Base-by-base conservation (phyloP, 1,140 invertebrate genomes). In the Sminthurinus signatus region DNA sequence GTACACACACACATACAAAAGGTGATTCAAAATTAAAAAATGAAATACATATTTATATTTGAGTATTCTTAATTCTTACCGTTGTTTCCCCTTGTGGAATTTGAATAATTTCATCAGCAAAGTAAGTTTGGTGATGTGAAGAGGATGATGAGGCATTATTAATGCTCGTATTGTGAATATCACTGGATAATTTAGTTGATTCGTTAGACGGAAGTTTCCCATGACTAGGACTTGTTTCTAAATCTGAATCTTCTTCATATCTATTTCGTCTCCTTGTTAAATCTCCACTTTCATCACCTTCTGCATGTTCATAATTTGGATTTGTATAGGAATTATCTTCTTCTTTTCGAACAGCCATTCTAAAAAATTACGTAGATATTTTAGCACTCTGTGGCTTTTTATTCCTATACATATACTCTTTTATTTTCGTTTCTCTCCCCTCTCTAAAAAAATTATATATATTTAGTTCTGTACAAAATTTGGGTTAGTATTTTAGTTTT, bases 51-150 rank as follows among this genome's bases (percentile, higher is more conserved):
- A 8, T 36, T 36, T 36, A 15, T 36, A 36, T 36, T 36, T 54
- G 25, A 54, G 31, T 46, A 29, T 15, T 27, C 15, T 19, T n/a
- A n/a, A n/a, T n/a, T 72, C 75, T 76, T 74, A 83, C 82, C 72
- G 74, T 75, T 64, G 64, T 60, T 42, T 80, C 77, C 57, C 75
- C 71, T 42, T 83, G 77, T 10, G 84, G 84, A 68, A 86, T 81
- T 1, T 74, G 75, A 54, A 86, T 79, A 69, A 78, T 83, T 67
- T 84, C 78, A 66, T 84, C 78, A 5, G 81, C 78, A 74, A 85
- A 85, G 70, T 86, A 86, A 1, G 84, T 82, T 29, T 78, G 44
- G 4, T 19, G 5, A 5, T 8, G 5, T 5, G 32, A n/a, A 10
- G 44, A 12, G n/a, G 23, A 10, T 4, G 10, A 8, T 5, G 4